Conservation (phyloP, 2,888 invertebrate genomes). For the Hermaeophaga mercurialis region DNA sequence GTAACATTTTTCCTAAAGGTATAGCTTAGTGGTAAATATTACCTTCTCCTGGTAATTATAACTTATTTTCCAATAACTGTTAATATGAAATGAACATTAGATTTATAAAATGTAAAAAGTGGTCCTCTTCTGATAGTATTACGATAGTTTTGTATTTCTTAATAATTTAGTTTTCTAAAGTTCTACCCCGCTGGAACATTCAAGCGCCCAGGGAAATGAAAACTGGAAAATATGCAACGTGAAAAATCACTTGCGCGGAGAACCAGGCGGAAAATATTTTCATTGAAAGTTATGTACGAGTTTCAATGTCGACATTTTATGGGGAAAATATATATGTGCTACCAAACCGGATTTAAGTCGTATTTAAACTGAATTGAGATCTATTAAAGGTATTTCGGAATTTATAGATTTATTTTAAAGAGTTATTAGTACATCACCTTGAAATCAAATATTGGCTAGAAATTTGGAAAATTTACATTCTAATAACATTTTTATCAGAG, state of each 20-base stretch:
- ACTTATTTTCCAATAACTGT: no score
- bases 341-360: background rate
- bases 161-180: no score
- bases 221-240: slow-evolving; percentile 4
- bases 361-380: background rate
- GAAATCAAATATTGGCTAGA: background rate
- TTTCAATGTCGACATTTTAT: slow-evolving; percentile 1
- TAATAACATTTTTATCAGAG: background rate
- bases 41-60: no score
- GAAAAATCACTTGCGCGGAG: slow-evolving; percentile 3
- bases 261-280: slow-evolving; percentile 1
- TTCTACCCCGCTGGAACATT: background rate
- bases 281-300: slow-evolving; percentile 4
- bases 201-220: background rate
- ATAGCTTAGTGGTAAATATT: no score
- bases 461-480: background rate
- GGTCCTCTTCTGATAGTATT: no score
- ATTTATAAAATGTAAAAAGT: no score
- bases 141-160: no score
- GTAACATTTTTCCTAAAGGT: no score
- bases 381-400: background rate
- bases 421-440: background rate
- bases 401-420: background rate
- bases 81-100: no score
- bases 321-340: background rate